Evolutionary conservation across 1,140 invertebrate genomes (phyloP).

Genomic region (Gonatopus flavifemur): DNA sequence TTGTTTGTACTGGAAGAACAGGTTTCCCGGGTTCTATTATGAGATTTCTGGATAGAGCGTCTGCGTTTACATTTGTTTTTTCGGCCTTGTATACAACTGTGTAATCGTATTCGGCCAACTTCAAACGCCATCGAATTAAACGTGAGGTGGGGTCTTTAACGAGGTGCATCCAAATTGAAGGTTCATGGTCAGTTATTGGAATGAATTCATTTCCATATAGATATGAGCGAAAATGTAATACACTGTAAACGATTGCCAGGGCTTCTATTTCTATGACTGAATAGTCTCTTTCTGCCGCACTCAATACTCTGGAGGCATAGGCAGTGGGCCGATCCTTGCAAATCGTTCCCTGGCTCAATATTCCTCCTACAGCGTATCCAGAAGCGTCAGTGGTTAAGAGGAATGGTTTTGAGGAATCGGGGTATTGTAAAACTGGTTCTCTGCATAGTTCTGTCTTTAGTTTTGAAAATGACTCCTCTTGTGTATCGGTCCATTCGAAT

Average conservation of each 20-base stretch:
- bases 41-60: neutral
- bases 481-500: constrained; percentile 22
- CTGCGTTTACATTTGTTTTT: neutral
- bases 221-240: constrained; percentile 55
- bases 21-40: neutral
- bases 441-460: neutral
- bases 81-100: constrained; percentile 29
- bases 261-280: constrained; percentile 27
- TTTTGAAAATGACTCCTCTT: neutral
- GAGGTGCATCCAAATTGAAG: constrained; percentile 55
- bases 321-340: constrained; percentile 24
- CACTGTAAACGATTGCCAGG: constrained; percentile 42
- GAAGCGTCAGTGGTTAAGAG: constrained; percentile 31
- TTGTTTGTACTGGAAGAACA: too few relatives aligned
- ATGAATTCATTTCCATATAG: constrained; percentile 54
- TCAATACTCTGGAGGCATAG: constrained; percentile 26
- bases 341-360: constrained; percentile 26
- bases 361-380: constrained; percentile 22
- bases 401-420: constrained; percentile 30
- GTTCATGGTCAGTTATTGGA: constrained; percentile 57
- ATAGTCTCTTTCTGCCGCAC: constrained; percentile 35
- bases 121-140: constrained; percentile 35
- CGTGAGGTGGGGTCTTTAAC: constrained; percentile 45
- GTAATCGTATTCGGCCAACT: constrained; percentile 41
- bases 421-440: constrained; percentile 33